Percentiles rank a stretch among this genome's conserved stretches.
phyloP scores from a whole-genome alignment of 2,113 vertebrate species.

The Hypocryptadius cinnamomeus region DNA sequence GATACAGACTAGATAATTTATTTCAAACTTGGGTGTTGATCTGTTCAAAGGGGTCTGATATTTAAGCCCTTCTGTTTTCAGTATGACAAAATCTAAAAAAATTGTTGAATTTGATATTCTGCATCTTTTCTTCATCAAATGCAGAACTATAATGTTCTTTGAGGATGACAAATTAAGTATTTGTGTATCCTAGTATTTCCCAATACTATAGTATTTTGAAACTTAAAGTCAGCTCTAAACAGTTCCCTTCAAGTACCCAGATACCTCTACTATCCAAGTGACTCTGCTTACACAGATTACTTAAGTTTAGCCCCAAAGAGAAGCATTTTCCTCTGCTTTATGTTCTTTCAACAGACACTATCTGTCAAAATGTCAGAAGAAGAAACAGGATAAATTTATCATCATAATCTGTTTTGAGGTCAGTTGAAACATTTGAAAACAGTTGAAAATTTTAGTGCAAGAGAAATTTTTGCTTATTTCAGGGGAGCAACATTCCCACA shows the following conservation, averaged over 20 bases:
- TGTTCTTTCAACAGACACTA: neutral
- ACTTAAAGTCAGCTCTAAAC: neutral
- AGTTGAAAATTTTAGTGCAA: neutral
- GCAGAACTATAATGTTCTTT: neutral
- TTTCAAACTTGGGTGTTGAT: neutral
- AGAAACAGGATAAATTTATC: neutral
- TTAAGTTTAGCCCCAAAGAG: neutral
- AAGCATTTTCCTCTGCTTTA: neutral
- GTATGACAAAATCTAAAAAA: neutral
- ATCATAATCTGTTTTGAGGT: neutral
- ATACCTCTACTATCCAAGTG: neutral
- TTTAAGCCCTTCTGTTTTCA: neutral
- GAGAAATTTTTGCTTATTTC: neutral
- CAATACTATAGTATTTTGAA: neutral
- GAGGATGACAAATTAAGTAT: neutral
- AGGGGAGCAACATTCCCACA: neutral
- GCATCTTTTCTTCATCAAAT: neutral
- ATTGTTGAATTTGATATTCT: neutral
- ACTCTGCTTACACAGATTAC: neutral
- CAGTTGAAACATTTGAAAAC: too few relatives aligned
- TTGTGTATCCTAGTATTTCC: neutral
- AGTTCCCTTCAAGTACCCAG: neutral
- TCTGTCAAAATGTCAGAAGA: neutral
- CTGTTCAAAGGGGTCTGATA: neutral
- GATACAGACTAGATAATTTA: neutral